phyloP scores from a whole-genome alignment of 2,888 invertebrate genomes.

The Trissonchulus sp. region DNA sequence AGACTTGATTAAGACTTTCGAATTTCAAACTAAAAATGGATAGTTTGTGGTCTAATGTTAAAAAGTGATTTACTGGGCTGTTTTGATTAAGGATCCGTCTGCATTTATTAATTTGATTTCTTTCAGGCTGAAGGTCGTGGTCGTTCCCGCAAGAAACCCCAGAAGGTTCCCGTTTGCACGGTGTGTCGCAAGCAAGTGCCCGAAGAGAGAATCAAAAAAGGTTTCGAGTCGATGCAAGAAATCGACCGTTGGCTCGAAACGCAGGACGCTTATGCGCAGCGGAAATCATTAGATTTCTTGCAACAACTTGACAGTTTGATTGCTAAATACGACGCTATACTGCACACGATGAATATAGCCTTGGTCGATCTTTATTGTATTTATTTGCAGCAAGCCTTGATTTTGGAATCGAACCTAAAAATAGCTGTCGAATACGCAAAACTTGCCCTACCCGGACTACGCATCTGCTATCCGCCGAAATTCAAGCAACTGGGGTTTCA shows the following conservation, averaged over 20 bases:
- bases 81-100: no score
- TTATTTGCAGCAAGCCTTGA: neutral
- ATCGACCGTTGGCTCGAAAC: neutral
- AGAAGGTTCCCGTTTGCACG: neutral
- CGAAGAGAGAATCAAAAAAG: neutral
- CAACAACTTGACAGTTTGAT: neutral
- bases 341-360: neutral
- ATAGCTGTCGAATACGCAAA: neutral
- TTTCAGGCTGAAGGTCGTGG: neutral
- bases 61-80: no score
- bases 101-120: neutral
- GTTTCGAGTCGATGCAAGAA: neutral
- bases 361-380: neutral
- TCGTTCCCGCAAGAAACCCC: neutral
- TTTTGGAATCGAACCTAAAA: neutral
- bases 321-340: neutral
- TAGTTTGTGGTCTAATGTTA: no score
- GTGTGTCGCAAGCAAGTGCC: neutral
- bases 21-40: no score
- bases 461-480: constrained; percentile 18
- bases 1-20: no score
- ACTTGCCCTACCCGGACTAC: neutral
- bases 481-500: constrained; percentile 24
- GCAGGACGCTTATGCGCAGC: neutral
- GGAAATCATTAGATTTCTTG: neutral